Percentiles rank a stretch among this genome's conserved stretches.
These are phyloP conservation scores for Lepeophtheirus salmonis DNA, from an alignment of 1,140 invertebrate species.

Conservation along the genomic window DNA sequence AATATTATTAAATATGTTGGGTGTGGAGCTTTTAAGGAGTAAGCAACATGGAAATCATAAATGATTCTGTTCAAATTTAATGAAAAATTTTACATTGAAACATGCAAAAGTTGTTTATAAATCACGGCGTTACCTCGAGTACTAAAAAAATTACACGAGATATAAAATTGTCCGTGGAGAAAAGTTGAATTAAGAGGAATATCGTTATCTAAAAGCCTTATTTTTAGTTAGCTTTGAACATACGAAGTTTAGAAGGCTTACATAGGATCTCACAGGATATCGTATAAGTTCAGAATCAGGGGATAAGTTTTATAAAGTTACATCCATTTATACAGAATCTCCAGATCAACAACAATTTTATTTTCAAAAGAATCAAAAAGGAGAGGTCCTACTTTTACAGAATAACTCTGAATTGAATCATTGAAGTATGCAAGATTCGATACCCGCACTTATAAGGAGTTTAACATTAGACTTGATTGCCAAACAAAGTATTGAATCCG, in stretches of 20 bases:
- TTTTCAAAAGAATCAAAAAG: constrained; percentile 34
- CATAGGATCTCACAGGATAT: constrained; percentile 66
- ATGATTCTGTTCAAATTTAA: too few relatives aligned
- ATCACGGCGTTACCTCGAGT: too few relatives aligned
- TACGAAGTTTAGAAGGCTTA: constrained; percentile 66
- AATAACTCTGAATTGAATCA: constrained; percentile 63
- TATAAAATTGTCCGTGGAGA: too few relatives aligned
- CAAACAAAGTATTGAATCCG: constrained; percentile 33
- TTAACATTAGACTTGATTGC: constrained; percentile 57
- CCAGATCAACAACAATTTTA: constrained; percentile 41
- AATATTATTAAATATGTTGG: too few relatives aligned
- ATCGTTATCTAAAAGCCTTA: too few relatives aligned
- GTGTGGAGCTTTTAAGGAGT: too few relatives aligned
- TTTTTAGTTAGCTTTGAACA: too few relatives aligned
- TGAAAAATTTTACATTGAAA: too few relatives aligned
- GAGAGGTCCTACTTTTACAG: constrained; percentile 55
- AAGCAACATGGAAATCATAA: too few relatives aligned
- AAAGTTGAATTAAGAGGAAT: too few relatives aligned
- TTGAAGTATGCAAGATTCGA: constrained; percentile 51
- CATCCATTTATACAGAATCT: constrained; percentile 65
- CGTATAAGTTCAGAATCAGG: constrained; percentile 49
- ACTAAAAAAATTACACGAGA: too few relatives aligned
- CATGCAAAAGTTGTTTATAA: too few relatives aligned
- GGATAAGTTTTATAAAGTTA: constrained; percentile 43
- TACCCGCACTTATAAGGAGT: constrained; percentile 62